A percentile compares a stretch with the other conserved stretches of the same genome.
These are phyloP conservation scores for Limnephilus auricula DNA, from an alignment of 2,888 invertebrate genomes.

Conservation along the genomic window DNA sequence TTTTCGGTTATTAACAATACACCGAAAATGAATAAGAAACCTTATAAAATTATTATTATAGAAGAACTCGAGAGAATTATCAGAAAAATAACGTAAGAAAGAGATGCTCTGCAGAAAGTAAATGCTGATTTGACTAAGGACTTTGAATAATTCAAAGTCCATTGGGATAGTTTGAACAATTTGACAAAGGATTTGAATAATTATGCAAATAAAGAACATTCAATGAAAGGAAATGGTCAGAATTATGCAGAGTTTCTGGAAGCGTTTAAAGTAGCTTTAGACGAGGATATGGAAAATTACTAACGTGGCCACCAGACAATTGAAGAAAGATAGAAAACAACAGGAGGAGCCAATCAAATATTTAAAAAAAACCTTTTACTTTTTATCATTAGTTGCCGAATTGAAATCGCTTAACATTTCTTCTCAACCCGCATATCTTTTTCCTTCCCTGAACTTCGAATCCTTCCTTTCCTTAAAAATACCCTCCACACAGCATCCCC, in stretches of 20 bases:
- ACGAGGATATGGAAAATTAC: no score
- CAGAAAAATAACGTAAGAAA: conserved; percentile 15
- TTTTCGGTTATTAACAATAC: neutral
- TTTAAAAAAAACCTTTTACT: neutral
- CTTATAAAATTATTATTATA: neutral
- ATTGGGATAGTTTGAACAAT: conserved; percentile 45
- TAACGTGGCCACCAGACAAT: no score
- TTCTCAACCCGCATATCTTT: no score
- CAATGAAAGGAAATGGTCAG: conserved; percentile 35
- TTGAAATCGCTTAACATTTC: neutral
- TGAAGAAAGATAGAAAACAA: no score
- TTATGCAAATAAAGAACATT: conserved; percentile 40
- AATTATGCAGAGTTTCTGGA: conserved; percentile 42
- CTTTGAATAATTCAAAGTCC: conserved; percentile 41
- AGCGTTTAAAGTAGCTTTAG: conserved; percentile 20
- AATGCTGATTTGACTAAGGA: conserved; percentile 29
- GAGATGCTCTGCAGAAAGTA: conserved; percentile 15
- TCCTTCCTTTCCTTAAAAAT: no score
- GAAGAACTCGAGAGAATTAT: conserved; percentile 28
- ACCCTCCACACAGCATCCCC: no score
- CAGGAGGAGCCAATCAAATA: no score
- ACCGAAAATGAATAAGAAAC: neutral
- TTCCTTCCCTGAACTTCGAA: no score
- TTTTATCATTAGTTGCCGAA: neutral
- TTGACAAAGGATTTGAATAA: conserved; percentile 38